Percentiles rank a stretch among this genome's conserved stretches.
Evolutionary conservation across 2,797 vertebrate species (phyloP).

Genomic region (Microctenopoma steveboyesi): DNA sequence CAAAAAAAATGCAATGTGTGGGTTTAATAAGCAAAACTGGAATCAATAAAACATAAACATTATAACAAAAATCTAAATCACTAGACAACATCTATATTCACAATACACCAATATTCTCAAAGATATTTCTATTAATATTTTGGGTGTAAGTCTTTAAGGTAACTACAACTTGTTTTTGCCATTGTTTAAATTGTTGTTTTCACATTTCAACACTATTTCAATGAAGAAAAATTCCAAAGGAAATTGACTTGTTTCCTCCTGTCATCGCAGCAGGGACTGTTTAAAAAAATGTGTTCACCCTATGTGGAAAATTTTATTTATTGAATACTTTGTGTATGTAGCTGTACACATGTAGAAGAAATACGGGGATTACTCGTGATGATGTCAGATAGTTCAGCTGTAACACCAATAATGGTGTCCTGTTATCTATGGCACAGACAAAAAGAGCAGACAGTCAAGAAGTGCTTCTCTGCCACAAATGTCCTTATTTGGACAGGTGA

Average conservation of each 20-base stretch:
- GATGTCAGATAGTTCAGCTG: neutral
- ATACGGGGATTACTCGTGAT: neutral
- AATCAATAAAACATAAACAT: neutral
- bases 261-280: neutral
- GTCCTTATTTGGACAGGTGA: constrained; percentile 56
- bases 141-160: neutral
- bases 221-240: constrained; percentile 6
- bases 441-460: neutral
- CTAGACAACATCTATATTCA: neutral
- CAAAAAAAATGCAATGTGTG: neutral
- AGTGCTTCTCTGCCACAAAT: constrained; percentile 13
- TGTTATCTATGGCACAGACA: constrained; percentile 12
- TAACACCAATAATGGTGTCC: neutral
- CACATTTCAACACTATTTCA: neutral
- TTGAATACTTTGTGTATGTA: neutral
- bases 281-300: neutral
- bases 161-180: neutral
- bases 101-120: neutral
- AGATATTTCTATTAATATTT: neutral
- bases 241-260: constrained; percentile 22
- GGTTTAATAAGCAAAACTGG: neutral
- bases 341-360: neutral
- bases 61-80: neutral
- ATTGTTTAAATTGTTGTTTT: constrained; percentile 12
- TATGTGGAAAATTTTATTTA: constrained; percentile 14